Conservation (phyloP, 2,113 vertebrate genomes). For the Leiothrix lutea region DNA sequence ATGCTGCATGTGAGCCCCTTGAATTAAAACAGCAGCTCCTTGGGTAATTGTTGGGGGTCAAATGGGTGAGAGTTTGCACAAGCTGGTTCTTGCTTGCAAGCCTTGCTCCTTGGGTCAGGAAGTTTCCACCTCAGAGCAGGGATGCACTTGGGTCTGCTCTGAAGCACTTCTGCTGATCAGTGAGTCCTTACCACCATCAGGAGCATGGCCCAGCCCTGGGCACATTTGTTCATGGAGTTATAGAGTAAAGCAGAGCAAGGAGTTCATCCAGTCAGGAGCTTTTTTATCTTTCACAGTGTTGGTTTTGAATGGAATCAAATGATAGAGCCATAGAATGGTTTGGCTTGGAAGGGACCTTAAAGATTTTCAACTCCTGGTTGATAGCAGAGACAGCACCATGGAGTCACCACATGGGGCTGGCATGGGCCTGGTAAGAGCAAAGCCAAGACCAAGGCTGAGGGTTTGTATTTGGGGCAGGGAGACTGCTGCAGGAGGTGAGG, state of each 20-base stretch:
- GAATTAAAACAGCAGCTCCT: neutral
- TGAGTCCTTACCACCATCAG: neutral
- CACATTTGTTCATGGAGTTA: neutral
- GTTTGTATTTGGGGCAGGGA: neutral
- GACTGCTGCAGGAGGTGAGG: neutral
- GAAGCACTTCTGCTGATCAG: neutral
- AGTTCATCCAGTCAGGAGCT: neutral
- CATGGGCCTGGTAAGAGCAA: neutral
- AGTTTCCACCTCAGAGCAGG: neutral
- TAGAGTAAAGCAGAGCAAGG: neutral
- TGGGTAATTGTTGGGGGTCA: neutral
- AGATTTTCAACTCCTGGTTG: neutral
- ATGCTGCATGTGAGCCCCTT: neutral
- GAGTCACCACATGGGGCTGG: neutral
- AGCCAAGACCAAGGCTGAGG: neutral
- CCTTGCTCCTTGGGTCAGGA: neutral
- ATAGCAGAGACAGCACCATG: neutral
- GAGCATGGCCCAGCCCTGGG: neutral
- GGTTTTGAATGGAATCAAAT: neutral
- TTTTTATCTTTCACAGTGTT: neutral
- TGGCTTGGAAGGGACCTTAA: neutral
- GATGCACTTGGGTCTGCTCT: neutral
- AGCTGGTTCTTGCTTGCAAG: neutral
- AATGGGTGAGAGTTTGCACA: neutral
- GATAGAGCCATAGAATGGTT: neutral